Evolutionary conservation across 2,888 invertebrate genomes (phyloP).

Genomic region (Drosophila mettleri): DNA sequence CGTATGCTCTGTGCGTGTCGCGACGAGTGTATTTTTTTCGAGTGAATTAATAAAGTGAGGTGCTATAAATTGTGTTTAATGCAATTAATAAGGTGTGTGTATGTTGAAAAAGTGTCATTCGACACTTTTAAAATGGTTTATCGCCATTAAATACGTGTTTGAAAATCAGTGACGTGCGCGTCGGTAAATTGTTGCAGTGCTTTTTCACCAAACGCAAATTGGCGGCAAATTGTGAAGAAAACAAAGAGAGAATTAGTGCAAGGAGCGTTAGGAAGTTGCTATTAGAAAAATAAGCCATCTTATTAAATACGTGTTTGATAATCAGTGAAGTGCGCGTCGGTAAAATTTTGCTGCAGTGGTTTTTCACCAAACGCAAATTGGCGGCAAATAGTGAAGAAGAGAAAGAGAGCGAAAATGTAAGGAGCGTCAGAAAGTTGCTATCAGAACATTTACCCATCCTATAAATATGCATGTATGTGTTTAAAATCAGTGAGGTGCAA

Average conservation of each 20-base stretch:
- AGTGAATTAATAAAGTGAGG: background rate
- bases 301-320: too few relatives aligned
- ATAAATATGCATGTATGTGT: too few relatives aligned
- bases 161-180: background rate
- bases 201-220: conserved; percentile 5
- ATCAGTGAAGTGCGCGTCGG: too few relatives aligned
- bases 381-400: too few relatives aligned
- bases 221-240: background rate
- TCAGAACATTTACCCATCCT: too few relatives aligned
- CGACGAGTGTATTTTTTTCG: background rate
- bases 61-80: background rate
- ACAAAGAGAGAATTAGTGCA: background rate
- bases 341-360: too few relatives aligned
- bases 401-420: too few relatives aligned
- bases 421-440: too few relatives aligned
- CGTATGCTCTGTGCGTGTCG: background rate
- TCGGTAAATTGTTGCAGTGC: background rate
- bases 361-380: too few relatives aligned
- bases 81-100: conserved; percentile 1
- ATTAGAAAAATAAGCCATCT: background rate
- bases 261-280: background rate
- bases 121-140: background rate
- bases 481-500: too few relatives aligned
- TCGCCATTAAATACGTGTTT: background rate
- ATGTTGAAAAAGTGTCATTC: background rate